Conservation (phyloP, 2,113 vertebrate species). For the Xiphorhynchus elegans region DNA sequence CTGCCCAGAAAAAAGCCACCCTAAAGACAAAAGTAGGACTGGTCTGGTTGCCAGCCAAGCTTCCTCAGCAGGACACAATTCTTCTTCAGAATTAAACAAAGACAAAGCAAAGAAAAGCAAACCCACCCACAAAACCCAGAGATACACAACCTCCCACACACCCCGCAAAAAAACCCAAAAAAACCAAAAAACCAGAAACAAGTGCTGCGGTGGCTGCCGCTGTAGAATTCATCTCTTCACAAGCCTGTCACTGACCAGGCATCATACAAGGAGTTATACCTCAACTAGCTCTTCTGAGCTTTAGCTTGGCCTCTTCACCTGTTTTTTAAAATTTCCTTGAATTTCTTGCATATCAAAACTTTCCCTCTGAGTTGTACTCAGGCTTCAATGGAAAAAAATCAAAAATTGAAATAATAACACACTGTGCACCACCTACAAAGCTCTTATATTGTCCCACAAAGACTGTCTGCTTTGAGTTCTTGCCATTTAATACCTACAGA, state of each 20-base stretch:
- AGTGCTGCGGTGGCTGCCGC: not conserved
- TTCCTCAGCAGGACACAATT: not conserved
- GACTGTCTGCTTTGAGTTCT: constrained; percentile 51
- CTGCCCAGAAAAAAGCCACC: not conserved
- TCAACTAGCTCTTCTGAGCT: not conserved
- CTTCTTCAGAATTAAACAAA: not conserved
- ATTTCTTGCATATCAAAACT: not conserved
- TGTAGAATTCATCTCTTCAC: not conserved
- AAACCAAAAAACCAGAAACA: not conserved
- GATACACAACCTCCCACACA: not conserved
- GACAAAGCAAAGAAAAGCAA: not conserved
- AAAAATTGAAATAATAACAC: not conserved
- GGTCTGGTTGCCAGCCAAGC: not conserved
- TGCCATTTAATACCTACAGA: constrained; percentile 39
- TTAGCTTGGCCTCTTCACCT: not conserved
- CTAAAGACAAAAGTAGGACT: not conserved
- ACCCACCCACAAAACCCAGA: not conserved
- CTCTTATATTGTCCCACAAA: not conserved
- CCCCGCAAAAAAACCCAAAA: not conserved
- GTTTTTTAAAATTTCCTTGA: not conserved
- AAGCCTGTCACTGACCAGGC: not conserved
- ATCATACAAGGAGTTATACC: not conserved
- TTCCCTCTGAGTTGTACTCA: not conserved
- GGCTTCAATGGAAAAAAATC: not conserved
- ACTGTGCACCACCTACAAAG: not conserved